Evolutionary conservation across 2,888 invertebrate species (phyloP), one percentile per base, ranked within the genome.

Genomic region (Microchrysa polita): DNA sequence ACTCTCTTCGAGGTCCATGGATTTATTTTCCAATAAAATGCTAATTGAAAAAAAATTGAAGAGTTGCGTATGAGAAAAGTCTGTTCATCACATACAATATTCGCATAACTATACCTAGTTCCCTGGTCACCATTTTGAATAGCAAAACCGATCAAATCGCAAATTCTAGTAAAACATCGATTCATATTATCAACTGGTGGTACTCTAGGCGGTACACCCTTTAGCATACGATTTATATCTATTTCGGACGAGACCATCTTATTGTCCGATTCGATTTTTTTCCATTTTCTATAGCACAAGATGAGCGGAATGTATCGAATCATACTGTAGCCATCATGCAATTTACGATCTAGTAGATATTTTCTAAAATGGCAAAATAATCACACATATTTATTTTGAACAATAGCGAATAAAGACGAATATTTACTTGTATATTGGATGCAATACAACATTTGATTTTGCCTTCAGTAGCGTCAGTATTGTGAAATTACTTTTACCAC

Each of bases 91-190:
- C n/a, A n/a, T n/a, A n/a, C n/a, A n/a, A n/a, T n/a, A n/a, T n/a
- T n/a, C n/a, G n/a, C n/a, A n/a, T n/a, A n/a, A 40, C n/a, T 18
- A 5, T 61, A 40, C 61, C 42, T 61, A 18, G 61, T 61, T 40
- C 61, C 61, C 5, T 40, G n/a, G 16, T 61, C 10, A 9, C 61
- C 61, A 7, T 40, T 61, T 16, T 34, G 61, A 2, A 61, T 61
- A 2, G 61, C 61, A 40, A 61, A 61, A 14, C 20, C 61, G 34
- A 61, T 16, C 5, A 61, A n/a, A 61, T 61, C 61, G 40, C 61
- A 40, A 5, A 61, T 61, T 34, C 61, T 40, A 9, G 18, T 18
- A 40, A 61, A 61, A 34, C 40, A 34, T 40, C n/a, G 61, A 40
- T 61, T 61, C n/a, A 61, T 34, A 14, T 61, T 18, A 42, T 61